phyloP scores from a whole-genome alignment of 2,797 vertebrate species.

The Erethizon dorsatum region DNA sequence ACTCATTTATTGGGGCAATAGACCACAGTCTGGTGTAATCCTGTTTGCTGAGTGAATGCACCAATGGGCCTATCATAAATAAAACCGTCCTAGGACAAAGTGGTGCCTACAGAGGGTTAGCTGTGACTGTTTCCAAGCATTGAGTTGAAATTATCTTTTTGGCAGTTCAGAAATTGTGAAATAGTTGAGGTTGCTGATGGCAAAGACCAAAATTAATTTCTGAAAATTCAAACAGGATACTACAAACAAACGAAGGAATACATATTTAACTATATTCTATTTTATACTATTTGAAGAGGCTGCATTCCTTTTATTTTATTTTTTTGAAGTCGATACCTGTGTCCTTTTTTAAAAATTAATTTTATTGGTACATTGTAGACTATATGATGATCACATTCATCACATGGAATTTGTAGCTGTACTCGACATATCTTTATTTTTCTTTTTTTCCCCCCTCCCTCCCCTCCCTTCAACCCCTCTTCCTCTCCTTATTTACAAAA shows the following conservation, averaged over 20 bases:
- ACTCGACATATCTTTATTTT: not conserved
- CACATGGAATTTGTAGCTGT: not conserved
- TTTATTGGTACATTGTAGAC: not conserved
- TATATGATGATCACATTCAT: not conserved
- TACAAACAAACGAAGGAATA: not conserved
- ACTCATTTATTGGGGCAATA: not conserved
- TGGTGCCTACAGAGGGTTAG: not conserved
- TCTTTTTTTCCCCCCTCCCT: not conserved
- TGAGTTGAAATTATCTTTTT: not conserved
- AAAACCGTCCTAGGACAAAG: not conserved
- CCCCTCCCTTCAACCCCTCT: not conserved
- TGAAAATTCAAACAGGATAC: constrained; percentile 4
- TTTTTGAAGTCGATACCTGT: not conserved
- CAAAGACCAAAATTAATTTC: constrained; percentile 19
- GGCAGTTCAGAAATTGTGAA: constrained; percentile 2
- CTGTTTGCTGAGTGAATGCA: not conserved
- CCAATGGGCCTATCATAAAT: not conserved
- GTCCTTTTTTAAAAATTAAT: not conserved
- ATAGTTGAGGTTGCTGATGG: not conserved
- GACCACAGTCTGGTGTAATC: not conserved
- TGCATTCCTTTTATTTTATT: not conserved
- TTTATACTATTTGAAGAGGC: constrained; percentile 37
- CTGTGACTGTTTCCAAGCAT: not conserved
- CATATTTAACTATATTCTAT: not conserved
- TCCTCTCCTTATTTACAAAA: not conserved